Evolutionary conservation across 2,113 vertebrate genomes (phyloP).

Genomic region (Tauraco erythrolophus): DNA sequence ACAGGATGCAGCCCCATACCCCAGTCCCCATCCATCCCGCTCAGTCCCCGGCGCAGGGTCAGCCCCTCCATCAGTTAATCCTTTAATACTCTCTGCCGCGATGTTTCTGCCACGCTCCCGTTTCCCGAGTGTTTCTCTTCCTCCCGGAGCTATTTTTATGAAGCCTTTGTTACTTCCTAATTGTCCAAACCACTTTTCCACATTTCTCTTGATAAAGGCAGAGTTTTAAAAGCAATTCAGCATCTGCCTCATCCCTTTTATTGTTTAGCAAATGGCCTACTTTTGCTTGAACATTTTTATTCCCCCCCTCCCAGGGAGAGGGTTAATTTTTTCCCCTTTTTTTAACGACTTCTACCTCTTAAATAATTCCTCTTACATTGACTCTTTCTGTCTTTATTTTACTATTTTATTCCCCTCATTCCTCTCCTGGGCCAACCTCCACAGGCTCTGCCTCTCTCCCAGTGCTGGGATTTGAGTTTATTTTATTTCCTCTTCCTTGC

Average conservation of each 20-base stretch:
- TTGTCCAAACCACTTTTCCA: conserved; percentile 57
- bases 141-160: conserved; percentile 5
- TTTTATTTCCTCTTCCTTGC: background rate
- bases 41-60: fast-evolving
- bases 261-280: conserved; percentile 63
- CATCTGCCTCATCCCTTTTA: conserved; percentile 43
- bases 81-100: background rate
- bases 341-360: background rate
- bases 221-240: conserved; percentile 29
- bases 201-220: conserved; percentile 25
- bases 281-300: background rate
- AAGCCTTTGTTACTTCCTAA: conserved; percentile 51
- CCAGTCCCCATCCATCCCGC: background rate
- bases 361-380: conserved; percentile 6
- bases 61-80: background rate
- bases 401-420: background rate
- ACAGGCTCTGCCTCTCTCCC: background rate
- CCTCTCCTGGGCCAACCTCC: background rate
- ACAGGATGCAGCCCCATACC: fast-evolving
- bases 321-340: background rate
- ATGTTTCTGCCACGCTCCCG: background rate
- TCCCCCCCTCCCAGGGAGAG: background rate
- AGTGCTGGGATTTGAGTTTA: background rate
- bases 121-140: background rate
- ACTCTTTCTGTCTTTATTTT: background rate